Evolutionary conservation across 2,888 invertebrate genomes (phyloP).

Genomic region (Caenorhabditis japonica): DNA sequence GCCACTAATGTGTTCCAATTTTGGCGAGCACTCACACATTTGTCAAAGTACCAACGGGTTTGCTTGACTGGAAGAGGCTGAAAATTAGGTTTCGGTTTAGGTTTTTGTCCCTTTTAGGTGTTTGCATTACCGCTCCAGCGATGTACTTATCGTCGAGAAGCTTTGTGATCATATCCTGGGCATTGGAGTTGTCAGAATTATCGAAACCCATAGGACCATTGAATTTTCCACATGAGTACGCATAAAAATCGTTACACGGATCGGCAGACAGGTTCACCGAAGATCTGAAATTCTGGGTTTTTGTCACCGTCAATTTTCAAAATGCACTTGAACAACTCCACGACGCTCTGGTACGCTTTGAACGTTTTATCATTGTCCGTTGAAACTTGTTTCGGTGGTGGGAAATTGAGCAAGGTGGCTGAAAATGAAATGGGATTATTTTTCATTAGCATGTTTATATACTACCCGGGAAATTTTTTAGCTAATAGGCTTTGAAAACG

Average conservation of each 20-base stretch:
- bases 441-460: neutral
- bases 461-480: neutral
- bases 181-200: constrained; percentile 54
- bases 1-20: constrained; percentile 50
- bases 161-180: constrained; percentile 47
- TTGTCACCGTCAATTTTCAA: no score
- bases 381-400: constrained; percentile 9
- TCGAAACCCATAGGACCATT: constrained; percentile 55
- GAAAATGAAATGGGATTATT: neutral
- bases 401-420: constrained; percentile 25
- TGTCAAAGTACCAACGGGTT: constrained; percentile 52
- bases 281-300: constrained; percentile 46
- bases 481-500: no score
- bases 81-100: no score
- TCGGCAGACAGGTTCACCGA: constrained; percentile 57
- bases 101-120: no score
- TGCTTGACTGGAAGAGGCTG: constrained; percentile 60
- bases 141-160: constrained; percentile 47
- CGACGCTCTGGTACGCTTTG: constrained; percentile 39
- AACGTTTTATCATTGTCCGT: constrained; percentile 24
- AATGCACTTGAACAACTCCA: constrained; percentile 50
- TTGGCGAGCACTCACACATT: constrained; percentile 42
- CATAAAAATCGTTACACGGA: constrained; percentile 69
- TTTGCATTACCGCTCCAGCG: constrained; percentile 44
- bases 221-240: constrained; percentile 62